A percentile compares a stretch with the other conserved stretches of the same genome.
Evolutionary conservation across 2,888 invertebrate species (phyloP).

Genomic region (Nomada fucata): DNA sequence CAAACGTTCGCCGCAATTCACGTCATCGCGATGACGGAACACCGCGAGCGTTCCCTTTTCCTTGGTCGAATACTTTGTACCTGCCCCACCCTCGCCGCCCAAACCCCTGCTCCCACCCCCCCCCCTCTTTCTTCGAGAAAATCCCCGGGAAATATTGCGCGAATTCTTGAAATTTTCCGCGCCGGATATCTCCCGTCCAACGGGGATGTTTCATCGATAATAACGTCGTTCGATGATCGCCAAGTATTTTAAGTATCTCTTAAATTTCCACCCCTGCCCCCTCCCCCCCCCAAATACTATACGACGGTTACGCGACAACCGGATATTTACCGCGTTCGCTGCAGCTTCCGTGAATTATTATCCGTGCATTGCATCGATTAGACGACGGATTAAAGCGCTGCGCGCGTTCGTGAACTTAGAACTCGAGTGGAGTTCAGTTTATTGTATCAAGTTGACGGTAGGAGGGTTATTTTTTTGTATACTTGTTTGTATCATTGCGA

Average conservation of each 20-base stretch:
- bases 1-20: conserved; percentile 67
- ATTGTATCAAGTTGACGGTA: too few relatives aligned
- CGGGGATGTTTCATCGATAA: background rate
- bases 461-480: too few relatives aligned
- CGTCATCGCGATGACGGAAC: conserved; percentile 71
- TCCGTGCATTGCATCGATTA: too few relatives aligned
- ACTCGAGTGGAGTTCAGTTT: too few relatives aligned
- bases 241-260: background rate
- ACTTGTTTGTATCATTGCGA: too few relatives aligned
- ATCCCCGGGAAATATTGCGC: conserved; percentile 18
- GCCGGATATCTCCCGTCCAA: background rate
- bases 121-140: conserved; percentile 16
- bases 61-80: conserved; percentile 32
- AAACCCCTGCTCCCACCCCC: too few relatives aligned
- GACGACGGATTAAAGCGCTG: too few relatives aligned
- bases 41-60: conserved; percentile 53
- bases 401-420: background rate
- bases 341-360: background rate
- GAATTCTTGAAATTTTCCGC: conserved; percentile 35
- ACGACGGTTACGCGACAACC: background rate
- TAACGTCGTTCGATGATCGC: conserved; percentile 2
- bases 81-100: too few relatives aligned
- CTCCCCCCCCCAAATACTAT: too few relatives aligned
- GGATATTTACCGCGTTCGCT: background rate
- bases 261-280: background rate